phyloP scores from a whole-genome alignment of 1,140 invertebrate species.

The Goniozus legneri region DNA sequence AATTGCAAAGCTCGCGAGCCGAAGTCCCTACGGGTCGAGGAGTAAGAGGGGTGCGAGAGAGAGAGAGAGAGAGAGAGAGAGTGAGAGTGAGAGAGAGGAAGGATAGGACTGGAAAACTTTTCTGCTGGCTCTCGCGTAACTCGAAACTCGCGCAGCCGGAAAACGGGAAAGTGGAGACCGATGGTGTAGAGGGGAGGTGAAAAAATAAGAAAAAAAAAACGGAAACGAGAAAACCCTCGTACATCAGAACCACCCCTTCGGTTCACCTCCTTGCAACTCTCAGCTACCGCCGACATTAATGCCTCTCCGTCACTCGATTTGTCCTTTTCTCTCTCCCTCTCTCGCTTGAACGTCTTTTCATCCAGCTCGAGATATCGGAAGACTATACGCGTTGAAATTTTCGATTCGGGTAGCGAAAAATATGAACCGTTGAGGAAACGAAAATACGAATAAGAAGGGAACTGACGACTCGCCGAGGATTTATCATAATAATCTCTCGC shows the following conservation, averaged over 20 bases:
- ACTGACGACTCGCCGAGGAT: no score
- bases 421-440: no score
- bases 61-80: no score
- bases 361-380: no score
- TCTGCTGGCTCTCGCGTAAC: conserved; percentile 45
- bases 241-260: conserved; percentile 33
- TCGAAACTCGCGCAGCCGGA: conserved; percentile 46
- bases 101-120: conserved; percentile 44
- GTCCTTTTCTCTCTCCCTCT: conserved; percentile 30
- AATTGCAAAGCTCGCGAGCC: conserved; percentile 37
- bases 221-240: conserved; percentile 42
- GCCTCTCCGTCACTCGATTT: conserved; percentile 6
- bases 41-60: no score
- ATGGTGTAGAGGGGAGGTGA: no score
- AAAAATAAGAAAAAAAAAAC: no score
- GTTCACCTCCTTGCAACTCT: conserved; percentile 4
- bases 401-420: no score
- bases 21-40: conserved; percentile 36
- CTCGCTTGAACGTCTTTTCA: conserved; percentile 9
- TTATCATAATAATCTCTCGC: no score
- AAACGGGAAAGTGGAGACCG: conserved; percentile 47
- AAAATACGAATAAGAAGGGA: no score
- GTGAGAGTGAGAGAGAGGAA: no score
- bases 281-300: conserved; percentile 5
- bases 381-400: no score